Base-by-base conservation (phyloP, 2,888 invertebrate species). In the Lasioglossum vierecki region DNA sequence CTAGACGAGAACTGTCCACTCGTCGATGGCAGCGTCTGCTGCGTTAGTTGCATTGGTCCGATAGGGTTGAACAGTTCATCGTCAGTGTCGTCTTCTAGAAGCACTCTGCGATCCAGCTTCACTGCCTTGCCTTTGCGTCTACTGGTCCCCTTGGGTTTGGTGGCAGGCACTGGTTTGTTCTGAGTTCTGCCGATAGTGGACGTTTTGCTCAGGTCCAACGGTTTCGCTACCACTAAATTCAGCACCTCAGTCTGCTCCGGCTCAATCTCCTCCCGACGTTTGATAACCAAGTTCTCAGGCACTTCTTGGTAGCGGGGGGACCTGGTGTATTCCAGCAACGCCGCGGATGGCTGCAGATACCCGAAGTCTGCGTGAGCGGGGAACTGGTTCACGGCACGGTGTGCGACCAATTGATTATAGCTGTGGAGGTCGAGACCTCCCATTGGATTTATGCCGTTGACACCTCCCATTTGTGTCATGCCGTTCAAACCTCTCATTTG, bases 91-190 rank as follows among this genome's bases (percentile, higher is more conserved):
- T 92, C 88, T 75, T 96, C n/a, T n/a, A n/a, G 96, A 95, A 22
- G 96, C 94, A 2, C 95, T 95, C 96, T 95, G 44, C 96, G 96
- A 88, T 98, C 98, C 78, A 99, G 95, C 91, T 98, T 98, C 91
- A 97, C 97, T 0, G 98, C 98, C 76, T 97, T 97, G 0, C 98
- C 98, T 95, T 99, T 99, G 90, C 99, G 97, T 39, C 98, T 96
- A 90, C 96, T 96, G 13, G 91, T 93, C 0, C 92, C 91, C 0
- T 82, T 85, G 0, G 80, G 77, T n/a, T 44, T 90, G 0, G 85
- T 82, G 0, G 89, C 88, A 4, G 44, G 0, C 9, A 39, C 0
- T 8, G n/a, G 84, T 84, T 39, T 76, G 81, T 82, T 53, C 2
- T 95, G 95, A 0, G 49, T 18, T 8, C 63, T 71, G 4, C 2